Base-by-base conservation (phyloP, 1,140 invertebrate species). In the Homarus americanus region DNA sequence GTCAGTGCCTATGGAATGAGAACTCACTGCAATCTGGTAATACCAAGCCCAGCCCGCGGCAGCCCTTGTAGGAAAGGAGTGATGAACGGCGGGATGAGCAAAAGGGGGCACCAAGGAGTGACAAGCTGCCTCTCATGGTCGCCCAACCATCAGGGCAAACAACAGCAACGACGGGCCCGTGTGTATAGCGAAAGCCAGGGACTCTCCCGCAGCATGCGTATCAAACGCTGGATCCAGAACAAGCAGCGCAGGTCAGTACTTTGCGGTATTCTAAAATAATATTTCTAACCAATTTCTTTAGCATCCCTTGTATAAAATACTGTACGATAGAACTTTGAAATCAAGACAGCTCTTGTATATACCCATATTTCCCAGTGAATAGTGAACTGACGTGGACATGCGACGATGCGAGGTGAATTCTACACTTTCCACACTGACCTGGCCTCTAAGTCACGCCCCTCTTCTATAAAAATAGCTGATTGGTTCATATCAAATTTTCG, bases 181-280 rank as follows among this genome's bases (percentile, higher is more conserved):
- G 86, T 88, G 53, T 66, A 28, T 34, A 83, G 79, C 10, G 87
- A 83, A 20, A 38, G 87, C 49, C 32, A 53, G 32, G 49, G 32
- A 20, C 79, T 75, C 38, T 82, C 87, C 32, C 63, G 87, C 28
- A 90, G 87, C 34, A 15, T 83, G 40, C 87, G 87, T 20, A 90
- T 90, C 69, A 90, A 90, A 41, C 58, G 80, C 10, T 90, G 87
- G 87, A 82, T 90, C 63, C 79, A 90, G 49, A 58, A 41, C 1
- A 82, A 63, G 69, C 87, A 90, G 24, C 28, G 40, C 41, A 90
- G 87, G 87, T 90, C 28, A 53, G 41, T 49, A 24, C 10, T 28
- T 24, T n/a, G 44, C 4, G 9, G 17, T 49, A 49, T 49, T 49
- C 44, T n/a, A n/a, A n/a, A n/a, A n/a, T n/a, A 24, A 24, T 3